Base-by-base conservation (phyloP, 2,888 invertebrate genomes). In the Athalia rosae region DNA sequence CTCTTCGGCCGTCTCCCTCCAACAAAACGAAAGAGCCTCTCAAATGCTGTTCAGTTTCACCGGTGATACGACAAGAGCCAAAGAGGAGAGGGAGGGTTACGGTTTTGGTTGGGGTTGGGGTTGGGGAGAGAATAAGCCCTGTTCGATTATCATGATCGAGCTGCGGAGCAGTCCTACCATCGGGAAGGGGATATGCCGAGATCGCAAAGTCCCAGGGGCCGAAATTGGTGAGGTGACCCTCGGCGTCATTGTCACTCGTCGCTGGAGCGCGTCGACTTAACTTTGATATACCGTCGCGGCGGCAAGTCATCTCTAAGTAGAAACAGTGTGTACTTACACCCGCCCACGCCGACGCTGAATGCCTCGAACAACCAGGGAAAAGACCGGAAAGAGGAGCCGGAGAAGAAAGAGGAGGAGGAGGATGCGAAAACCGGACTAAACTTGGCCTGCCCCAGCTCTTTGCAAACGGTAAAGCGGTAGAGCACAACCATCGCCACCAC, bases 271-370 rank as follows among this genome's bases (percentile, higher is more conserved):
- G 47, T 64, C 64, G 45, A 9, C 50, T 67, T 11, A 67, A 67
- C 67, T 67, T 50, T 28, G 67, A 67, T 67, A 28, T 28, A 48
- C 28, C 41, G 45, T 64, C 28, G 6, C 50, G 7, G 67, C 9
- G 67, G 15, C 43, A 71, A 71, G 71, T 71, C 71, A 71, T 71
- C 58, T 43, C 50, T 67, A 67, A 67, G 67, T 67, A 50, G 67
- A n/a, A 50, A 67, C 50, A 15, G 64, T 64, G 64, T 28, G 28
- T 28, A 28, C 28, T 28, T 28, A 28, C 28, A 28, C 28, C 28
- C n/a, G n/a, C 53, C n/a, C 53, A n/a, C 67, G 13, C 28, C 50
- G 50, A 53, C 3, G 28, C 9, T n/a, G 53, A 53, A 53, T 53
- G 53, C 53, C 53, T 64, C 47, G 64, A 47, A 64, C 64, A 62